A percentile compares a stretch with the other conserved stretches of the same genome.
Evolutionary conservation across 2,888 invertebrate species (phyloP).

Genomic region (Polymixis lichenea): DNA sequence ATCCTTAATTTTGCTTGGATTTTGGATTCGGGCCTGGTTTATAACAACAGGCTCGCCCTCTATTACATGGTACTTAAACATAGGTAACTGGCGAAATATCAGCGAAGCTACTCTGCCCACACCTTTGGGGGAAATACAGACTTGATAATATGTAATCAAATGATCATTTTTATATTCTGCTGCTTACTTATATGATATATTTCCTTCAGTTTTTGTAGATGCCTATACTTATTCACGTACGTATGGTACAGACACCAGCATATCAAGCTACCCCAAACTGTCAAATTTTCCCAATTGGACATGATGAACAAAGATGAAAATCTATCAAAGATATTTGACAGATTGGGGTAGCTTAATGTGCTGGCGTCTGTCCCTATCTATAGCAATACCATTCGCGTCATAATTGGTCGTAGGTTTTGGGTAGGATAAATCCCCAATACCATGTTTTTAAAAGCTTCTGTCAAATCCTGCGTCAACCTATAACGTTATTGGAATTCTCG

Average conservation of each 20-base stretch:
- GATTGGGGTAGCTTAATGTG: too few species aligned
- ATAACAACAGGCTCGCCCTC: background rate
- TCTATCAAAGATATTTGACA: too few species aligned
- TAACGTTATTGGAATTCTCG: background rate
- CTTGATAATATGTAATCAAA: background rate
- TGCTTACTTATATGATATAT: background rate
- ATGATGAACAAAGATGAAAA: too few species aligned
- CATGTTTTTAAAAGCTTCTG: conserved; percentile 19
- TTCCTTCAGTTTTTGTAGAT: background rate
- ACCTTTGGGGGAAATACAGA: background rate
- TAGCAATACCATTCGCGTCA: background rate
- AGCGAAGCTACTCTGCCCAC: background rate
- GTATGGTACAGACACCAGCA: too few species aligned
- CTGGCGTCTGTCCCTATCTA: too few species aligned
- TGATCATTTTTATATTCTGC: background rate
- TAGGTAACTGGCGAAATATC: background rate
- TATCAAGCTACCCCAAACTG: too few species aligned
- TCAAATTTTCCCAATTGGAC: too few species aligned
- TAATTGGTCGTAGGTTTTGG: background rate
- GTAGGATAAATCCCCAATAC: background rate
- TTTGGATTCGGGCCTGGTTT: background rate
- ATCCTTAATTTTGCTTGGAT: background rate
- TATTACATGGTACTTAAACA: background rate
- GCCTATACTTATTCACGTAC: background rate
- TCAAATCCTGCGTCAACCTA: conserved; percentile 24